phyloP scores from a whole-genome alignment of 2,113 vertebrate species.

The Coryphaenoides rupestris region DNA sequence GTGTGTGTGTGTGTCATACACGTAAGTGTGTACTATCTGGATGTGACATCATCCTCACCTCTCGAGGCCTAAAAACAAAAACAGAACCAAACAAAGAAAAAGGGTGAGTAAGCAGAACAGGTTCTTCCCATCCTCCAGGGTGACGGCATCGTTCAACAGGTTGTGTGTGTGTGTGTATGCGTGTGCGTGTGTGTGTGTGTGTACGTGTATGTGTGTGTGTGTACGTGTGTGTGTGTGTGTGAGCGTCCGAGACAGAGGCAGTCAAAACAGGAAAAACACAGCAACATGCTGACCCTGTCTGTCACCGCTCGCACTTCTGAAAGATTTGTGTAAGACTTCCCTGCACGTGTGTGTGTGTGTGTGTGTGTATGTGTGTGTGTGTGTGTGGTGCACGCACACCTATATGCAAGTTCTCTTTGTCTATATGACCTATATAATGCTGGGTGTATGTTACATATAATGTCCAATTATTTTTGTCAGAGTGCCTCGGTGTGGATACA shows the following conservation, averaged over 20 bases:
- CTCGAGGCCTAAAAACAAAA: constrained; percentile 4
- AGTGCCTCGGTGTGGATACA: too few relatives aligned
- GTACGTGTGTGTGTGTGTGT: constrained; percentile 11
- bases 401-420: too few relatives aligned
- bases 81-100: not conserved
- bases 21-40: not conserved
- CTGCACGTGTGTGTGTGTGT: constrained; percentile 11
- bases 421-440: too few relatives aligned
- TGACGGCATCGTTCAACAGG: constrained; percentile 27
- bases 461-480: too few relatives aligned
- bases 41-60: not conserved
- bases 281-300: constrained; percentile 55
- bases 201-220: constrained; percentile 10
- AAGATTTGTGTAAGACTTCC: too few relatives aligned
- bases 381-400: constrained; percentile 18
- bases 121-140: not conserved
- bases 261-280: constrained; percentile 66
- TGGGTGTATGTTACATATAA: too few relatives aligned
- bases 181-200: constrained; percentile 10
- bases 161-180: not conserved
- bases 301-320: constrained; percentile 42
- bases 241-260: constrained; percentile 29
- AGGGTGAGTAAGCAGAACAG: constrained; percentile 30
- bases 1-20: constrained; percentile 5
- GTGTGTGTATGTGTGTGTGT: constrained; percentile 45